Evolutionary conservation across 2,797 vertebrate species (phyloP).

Genomic region (Botia almorhae): DNA sequence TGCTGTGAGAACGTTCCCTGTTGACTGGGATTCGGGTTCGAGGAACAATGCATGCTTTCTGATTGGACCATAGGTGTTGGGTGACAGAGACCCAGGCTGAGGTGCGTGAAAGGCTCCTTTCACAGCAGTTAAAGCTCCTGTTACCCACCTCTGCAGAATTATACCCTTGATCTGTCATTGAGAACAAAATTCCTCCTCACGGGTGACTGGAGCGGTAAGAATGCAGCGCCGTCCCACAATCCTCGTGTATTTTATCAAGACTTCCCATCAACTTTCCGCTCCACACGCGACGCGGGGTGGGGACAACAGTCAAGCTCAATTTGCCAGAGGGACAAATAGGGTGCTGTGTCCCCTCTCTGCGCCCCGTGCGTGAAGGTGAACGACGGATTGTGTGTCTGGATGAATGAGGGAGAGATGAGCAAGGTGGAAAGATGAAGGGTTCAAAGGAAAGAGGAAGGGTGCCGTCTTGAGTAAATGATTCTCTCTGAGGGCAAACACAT

Average conservation of each 20-base stretch:
- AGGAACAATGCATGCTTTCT: conserved; percentile 32
- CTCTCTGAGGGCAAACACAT: conserved; percentile 30
- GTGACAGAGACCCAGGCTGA: conserved; percentile 34
- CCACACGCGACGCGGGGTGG: conserved; percentile 43
- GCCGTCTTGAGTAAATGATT: conserved; percentile 13
- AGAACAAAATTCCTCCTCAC: conserved; percentile 61
- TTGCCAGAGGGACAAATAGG: conserved; percentile 66
- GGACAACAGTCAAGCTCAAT: conserved; percentile 70
- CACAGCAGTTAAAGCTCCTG: conserved; percentile 34
- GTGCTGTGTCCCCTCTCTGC: conserved; percentile 50
- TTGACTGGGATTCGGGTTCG: background rate
- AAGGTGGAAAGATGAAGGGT: background rate
- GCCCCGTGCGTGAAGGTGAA: conserved; percentile 32
- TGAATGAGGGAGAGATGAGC: conserved; percentile 44
- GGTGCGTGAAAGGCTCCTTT: conserved; percentile 51
- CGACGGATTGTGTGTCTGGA: conserved; percentile 58
- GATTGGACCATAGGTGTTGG: conserved; percentile 27
- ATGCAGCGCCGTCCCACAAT: conserved; percentile 59
- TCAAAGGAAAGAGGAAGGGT: conserved; percentile 25
- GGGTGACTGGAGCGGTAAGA: conserved; percentile 55
- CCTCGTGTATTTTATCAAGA: conserved; percentile 69
- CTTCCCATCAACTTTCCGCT: conserved; percentile 66
- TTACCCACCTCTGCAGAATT: conserved; percentile 54
- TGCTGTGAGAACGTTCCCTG: too few relatives aligned
- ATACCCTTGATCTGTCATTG: conserved; percentile 61